These are phyloP conservation scores for Thripadectes ignobilis DNA, from an alignment of 2,797 vertebrate genomes.

Conservation along the genomic window DNA sequence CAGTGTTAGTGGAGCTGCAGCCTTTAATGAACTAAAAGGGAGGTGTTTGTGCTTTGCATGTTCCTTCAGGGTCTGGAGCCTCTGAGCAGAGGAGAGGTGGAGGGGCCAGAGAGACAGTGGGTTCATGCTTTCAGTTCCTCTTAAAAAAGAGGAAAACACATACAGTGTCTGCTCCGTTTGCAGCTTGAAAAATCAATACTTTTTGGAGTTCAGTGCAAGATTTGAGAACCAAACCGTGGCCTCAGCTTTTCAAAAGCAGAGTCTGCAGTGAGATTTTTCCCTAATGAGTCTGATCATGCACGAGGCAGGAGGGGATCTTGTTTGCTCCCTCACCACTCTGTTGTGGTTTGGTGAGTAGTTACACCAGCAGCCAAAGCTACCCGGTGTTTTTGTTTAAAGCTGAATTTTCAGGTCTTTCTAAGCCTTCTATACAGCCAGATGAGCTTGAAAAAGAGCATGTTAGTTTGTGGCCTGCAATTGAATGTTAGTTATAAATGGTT, in stretches of 20 bases:
- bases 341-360: constrained; percentile 40
- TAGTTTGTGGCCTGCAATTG: not conserved
- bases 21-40: not conserved
- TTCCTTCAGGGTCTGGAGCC: not conserved
- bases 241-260: not conserved
- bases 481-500: not conserved
- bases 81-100: not conserved
- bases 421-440: not conserved
- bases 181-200: not conserved
- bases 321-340: not conserved
- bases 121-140: not conserved
- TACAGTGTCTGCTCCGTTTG: not conserved
- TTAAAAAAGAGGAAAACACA: not conserved
- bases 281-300: not conserved
- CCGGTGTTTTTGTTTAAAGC: not conserved
- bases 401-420: not conserved
- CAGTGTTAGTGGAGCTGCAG: not conserved
- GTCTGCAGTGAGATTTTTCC: not conserved
- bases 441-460: not conserved
- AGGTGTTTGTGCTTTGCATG: not conserved
- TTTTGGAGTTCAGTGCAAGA: not conserved
- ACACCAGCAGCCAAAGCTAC: not conserved
- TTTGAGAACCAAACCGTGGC: not conserved
- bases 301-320: not conserved
- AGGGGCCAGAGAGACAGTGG: not conserved